These are phyloP conservation scores for Glaucopsyche alexis DNA, from an alignment of 2,888 invertebrate species.

Conservation along the genomic window DNA sequence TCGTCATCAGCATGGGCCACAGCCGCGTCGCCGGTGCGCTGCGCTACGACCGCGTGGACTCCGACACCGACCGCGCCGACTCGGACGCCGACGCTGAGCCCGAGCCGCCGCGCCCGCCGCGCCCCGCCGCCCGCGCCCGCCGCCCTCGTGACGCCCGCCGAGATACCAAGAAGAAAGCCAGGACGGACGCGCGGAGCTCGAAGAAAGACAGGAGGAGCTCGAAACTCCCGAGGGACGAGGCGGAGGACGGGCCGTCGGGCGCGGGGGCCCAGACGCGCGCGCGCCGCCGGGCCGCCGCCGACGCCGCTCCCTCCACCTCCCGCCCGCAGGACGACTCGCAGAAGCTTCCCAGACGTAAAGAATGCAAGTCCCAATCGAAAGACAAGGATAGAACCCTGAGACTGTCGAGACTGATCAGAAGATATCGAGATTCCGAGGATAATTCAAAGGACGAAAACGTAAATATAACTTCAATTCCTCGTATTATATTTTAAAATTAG, in stretches of 20 bases:
- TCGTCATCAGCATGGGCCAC: constrained; percentile 71
- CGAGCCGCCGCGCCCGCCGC: constrained; percentile 23
- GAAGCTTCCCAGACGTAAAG: constrained; percentile 6
- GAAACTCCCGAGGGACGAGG: not conserved
- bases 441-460: not conserved
- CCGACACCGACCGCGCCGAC: constrained; percentile 36
- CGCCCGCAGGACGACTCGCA: not conserved
- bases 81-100: constrained; percentile 37
- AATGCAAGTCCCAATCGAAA: constrained; percentile 6
- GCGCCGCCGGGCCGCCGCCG: not conserved
- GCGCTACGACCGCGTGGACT: constrained; percentile 55
- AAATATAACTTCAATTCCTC: not conserved
- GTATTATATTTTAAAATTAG: not conserved
- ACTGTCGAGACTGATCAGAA: not conserved
- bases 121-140: not conserved
- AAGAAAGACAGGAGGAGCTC: not conserved
- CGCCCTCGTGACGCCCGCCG: not conserved
- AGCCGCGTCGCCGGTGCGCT: constrained; percentile 67
- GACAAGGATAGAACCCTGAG: not conserved
- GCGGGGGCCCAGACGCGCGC: constrained; percentile 6
- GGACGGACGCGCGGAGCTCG: not conserved
- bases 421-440: not conserved
- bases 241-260: not conserved
- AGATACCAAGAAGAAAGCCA: not conserved
- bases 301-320: not conserved